phyloP scores from a whole-genome alignment of 2,797 vertebrate genomes.

The Rhodeus uyekii region DNA sequence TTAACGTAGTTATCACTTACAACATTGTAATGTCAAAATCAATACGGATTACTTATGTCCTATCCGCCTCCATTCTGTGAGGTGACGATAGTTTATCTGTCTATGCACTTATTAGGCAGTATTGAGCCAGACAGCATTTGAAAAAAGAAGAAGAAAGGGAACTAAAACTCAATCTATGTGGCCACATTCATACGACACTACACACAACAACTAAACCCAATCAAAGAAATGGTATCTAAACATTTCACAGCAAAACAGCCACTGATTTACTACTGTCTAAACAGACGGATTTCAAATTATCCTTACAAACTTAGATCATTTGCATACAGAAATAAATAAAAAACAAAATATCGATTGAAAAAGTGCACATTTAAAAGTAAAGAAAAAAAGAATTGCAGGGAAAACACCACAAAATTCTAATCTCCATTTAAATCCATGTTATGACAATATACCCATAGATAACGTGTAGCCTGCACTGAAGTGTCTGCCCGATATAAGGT shows the following conservation, averaged over 20 bases:
- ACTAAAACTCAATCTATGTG: background rate
- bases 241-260: background rate
- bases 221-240: slow-evolving; percentile 11
- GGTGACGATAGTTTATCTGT: slow-evolving; percentile 52
- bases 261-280: background rate
- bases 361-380: background rate
- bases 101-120: slow-evolving; percentile 38
- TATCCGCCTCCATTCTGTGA: slow-evolving; percentile 27
- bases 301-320: too few species aligned
- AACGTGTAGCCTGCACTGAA: slow-evolving; percentile 69
- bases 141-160: slow-evolving; percentile 45
- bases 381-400: background rate
- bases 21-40: slow-evolving; percentile 60
- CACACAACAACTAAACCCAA: background rate
- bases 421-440: slow-evolving; percentile 69
- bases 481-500: slow-evolving; percentile 77
- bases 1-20: slow-evolving; percentile 59
- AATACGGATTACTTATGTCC: slow-evolving; percentile 59
- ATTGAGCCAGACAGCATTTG: slow-evolving; percentile 16
- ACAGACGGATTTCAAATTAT: too few species aligned
- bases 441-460: slow-evolving; percentile 69
- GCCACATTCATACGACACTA: background rate
- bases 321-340: too few species aligned
- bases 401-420: background rate
- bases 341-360: background rate